Percentiles rank a stretch among this genome's conserved stretches.
phyloP scores from a whole-genome alignment of 2,888 invertebrate species.

The Zeuzera pyrina region DNA sequence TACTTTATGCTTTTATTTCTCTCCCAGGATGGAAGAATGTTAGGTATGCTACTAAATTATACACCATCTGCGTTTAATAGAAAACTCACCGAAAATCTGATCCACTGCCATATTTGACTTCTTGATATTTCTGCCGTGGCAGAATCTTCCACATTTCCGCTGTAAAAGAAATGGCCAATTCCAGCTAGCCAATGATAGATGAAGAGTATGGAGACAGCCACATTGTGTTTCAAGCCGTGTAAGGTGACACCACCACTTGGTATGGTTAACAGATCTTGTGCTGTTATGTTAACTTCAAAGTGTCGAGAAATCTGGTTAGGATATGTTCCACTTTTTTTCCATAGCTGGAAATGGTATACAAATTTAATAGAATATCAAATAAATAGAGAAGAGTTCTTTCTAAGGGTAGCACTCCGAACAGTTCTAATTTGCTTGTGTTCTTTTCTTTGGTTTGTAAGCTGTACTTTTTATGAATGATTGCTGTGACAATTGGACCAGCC shows the following conservation, averaged over 20 bases:
- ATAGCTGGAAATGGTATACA: constrained; percentile 50
- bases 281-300: constrained; percentile 44
- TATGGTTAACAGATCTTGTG: constrained; percentile 67
- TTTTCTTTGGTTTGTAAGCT: too few species aligned
- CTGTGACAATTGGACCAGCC: too few species aligned
- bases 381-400: too few species aligned
- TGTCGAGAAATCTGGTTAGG: constrained; percentile 68
- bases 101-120: constrained; percentile 83
- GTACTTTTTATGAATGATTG: too few species aligned
- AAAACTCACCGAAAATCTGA: constrained; percentile 70
- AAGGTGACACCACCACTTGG: constrained; percentile 77
- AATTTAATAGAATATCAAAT: too few species aligned
- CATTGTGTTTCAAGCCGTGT: constrained; percentile 76
- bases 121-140: constrained; percentile 84
- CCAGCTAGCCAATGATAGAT: constrained; percentile 80
- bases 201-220: constrained; percentile 77
- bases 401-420: too few species aligned
- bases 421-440: too few species aligned
- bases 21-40: too few species aligned
- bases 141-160: constrained; percentile 79
- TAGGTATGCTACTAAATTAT: too few species aligned
- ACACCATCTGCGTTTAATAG: too few species aligned
- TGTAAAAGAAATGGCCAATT: constrained; percentile 77
- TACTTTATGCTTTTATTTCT: too few species aligned
- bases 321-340: constrained; percentile 56